Conservation (phyloP, 2,888 invertebrate species). For the Metalampra italica region DNA sequence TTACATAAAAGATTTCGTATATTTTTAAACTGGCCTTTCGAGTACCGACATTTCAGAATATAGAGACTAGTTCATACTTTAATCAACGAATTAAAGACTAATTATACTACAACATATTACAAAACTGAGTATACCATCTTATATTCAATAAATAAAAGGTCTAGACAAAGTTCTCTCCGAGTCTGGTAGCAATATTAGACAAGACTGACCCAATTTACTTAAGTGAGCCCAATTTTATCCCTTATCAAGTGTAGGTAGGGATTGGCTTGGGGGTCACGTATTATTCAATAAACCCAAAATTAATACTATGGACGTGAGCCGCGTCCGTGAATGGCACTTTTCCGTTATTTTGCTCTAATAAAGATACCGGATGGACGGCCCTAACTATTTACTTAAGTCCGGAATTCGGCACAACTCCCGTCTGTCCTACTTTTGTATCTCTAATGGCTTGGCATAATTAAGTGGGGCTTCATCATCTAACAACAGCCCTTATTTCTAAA, state of each 20-base stretch:
- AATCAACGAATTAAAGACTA: too few relatives aligned
- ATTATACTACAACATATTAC: too few relatives aligned
- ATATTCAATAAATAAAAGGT: background rate
- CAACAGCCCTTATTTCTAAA: background rate
- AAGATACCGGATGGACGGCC: slow-evolving; percentile 35
- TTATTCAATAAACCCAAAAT: slow-evolving; percentile 73
- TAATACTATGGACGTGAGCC: slow-evolving; percentile 63
- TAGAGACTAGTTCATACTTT: too few relatives aligned
- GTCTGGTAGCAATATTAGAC: slow-evolving; percentile 21
- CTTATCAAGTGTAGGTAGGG: slow-evolving; percentile 38
- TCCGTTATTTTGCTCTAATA: slow-evolving; percentile 50
- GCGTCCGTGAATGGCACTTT: slow-evolving; percentile 45
- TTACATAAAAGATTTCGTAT: too few relatives aligned
- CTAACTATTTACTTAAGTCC: slow-evolving; percentile 32
- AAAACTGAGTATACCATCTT: background rate
- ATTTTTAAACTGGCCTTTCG: too few relatives aligned
- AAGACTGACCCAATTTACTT: slow-evolving; percentile 46
- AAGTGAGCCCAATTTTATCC: slow-evolving; percentile 50
- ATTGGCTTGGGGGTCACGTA: slow-evolving; percentile 63
- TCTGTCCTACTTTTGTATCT: slow-evolving; percentile 19
- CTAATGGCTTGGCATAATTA: background rate
- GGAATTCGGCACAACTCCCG: slow-evolving; percentile 16
- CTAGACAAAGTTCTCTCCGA: background rate
- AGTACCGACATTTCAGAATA: too few relatives aligned
- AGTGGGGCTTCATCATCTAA: background rate